Evolutionary conservation across 1,140 invertebrate genomes (phyloP).

Genomic region (Magallana gigas): DNA sequence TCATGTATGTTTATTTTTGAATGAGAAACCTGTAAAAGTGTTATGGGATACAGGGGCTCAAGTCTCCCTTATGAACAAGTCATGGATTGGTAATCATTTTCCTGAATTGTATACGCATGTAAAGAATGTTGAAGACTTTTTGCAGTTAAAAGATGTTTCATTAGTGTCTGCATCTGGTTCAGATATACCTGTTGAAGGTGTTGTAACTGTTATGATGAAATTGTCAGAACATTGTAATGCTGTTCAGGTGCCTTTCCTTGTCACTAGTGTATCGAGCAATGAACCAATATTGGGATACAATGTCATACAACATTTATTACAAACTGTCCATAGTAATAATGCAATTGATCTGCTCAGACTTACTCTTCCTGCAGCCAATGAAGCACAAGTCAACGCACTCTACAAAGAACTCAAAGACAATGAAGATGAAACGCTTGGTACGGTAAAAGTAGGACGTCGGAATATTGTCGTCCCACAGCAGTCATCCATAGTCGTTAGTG

Average conservation of each 20-base stretch:
- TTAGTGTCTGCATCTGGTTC: slow-evolving; percentile 1
- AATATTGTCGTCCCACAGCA: too few species aligned
- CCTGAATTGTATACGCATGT: not conserved
- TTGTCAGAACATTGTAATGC: slow-evolving; percentile 15
- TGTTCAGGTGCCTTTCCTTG: slow-evolving; percentile 53
- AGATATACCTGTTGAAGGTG: not conserved
- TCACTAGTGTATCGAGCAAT: not conserved
- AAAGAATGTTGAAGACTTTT: slow-evolving; percentile 18
- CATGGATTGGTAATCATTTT: not conserved
- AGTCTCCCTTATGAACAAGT: not conserved
- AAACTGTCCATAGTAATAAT: not conserved
- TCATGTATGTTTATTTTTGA: slow-evolving; percentile 1
- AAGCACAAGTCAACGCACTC: not conserved
- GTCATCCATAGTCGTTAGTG: not conserved
- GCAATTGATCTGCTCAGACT: not conserved
- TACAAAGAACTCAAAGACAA: not conserved
- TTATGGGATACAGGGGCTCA: not conserved
- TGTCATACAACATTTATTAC: slow-evolving; percentile 52
- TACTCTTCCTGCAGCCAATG: not conserved
- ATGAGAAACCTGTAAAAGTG: not conserved
- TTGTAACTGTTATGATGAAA: slow-evolving; percentile 18
- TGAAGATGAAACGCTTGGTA: not conserved
- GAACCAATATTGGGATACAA: slow-evolving; percentile 55
- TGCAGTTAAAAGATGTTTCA: not conserved
- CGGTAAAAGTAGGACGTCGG: not conserved